phyloP scores from a whole-genome alignment of 2,113 vertebrate genomes.

The Cyphomyrus discorhynchus region DNA sequence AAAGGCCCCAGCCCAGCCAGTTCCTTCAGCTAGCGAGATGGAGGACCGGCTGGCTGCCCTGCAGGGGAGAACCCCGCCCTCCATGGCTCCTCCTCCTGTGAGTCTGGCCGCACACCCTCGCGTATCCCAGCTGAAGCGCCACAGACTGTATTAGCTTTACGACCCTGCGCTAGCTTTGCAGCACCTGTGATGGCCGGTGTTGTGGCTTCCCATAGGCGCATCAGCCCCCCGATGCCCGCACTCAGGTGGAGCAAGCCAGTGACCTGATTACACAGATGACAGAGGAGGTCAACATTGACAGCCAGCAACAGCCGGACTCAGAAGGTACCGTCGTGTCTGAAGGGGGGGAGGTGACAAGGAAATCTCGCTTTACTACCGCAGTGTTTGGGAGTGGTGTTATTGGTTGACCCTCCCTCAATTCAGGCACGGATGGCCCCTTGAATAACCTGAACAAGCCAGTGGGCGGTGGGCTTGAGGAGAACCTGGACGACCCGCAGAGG shows the following conservation, averaged over 20 bases:
- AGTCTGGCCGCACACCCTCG: slow-evolving; percentile 28
- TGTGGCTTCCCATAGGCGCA: slow-evolving; percentile 57
- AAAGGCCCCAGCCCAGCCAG: slow-evolving; percentile 57
- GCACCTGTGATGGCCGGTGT: not conserved
- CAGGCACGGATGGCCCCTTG: slow-evolving; percentile 42
- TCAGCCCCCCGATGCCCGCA: slow-evolving; percentile 68
- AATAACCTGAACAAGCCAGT: slow-evolving; percentile 75
- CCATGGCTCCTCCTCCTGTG: slow-evolving; percentile 65
- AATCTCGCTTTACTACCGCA: not conserved
- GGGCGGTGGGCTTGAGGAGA: slow-evolving; percentile 45
- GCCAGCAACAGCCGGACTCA: slow-evolving; percentile 44
- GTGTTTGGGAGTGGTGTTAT: not conserved
- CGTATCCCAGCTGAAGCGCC: not conserved
- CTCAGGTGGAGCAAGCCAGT: slow-evolving; percentile 71
- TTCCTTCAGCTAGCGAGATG: slow-evolving; percentile 74
- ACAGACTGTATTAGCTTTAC: not conserved
- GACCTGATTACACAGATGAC: slow-evolving; percentile 77
- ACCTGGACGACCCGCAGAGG: slow-evolving; percentile 55
- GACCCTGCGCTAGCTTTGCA: not conserved
- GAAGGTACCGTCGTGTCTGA: slow-evolving; percentile 34
- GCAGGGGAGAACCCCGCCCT: slow-evolving; percentile 63
- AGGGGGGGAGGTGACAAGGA: too few species aligned
- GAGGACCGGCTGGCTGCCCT: slow-evolving; percentile 77
- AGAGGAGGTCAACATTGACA: slow-evolving; percentile 79
- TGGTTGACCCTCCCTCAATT: slow-evolving; percentile 23